Evolutionary conservation across 1,140 invertebrate species (phyloP), one percentile per base, ranked within the genome.

Genomic region (Orussus abietinus): DNA sequence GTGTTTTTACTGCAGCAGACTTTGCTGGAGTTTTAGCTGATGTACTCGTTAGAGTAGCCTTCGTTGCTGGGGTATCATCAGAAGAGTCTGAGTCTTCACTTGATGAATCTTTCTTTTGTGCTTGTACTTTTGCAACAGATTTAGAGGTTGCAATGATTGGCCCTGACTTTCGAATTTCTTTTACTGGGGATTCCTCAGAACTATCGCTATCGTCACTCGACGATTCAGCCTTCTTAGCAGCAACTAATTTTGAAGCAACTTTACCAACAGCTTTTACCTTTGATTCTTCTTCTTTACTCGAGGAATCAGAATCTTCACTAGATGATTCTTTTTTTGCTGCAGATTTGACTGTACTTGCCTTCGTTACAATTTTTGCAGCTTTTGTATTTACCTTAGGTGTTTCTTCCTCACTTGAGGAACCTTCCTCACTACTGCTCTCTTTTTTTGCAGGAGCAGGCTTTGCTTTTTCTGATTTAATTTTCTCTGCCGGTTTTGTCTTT

Each of bases 401-500:
- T 3, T 64, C 49, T 46, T 62, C 50, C 36, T 70, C 66, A 3
- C 65, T 66, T 10, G 51, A 61, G 4, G 55, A 61, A 4, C 40
- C 51, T 37, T 75, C 72, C 10, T 73, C 63, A 22, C 56, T 55
- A 11, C 51, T 55, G 3, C 62, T 61, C 33, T 59, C 55, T 28
- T 51, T 34, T 37, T 60, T 55, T 1, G 38, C 33, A 15, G 45
- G 10, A n/a, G 43, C 26, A n/a, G 38, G 18, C 11, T 45, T 41
- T 30, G 21, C 14, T 12, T 18, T 18, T 37, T 26, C 41, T 41
- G 33, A 12, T 36, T 31, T 11, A 30, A 43, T 48, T 32, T 57
- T 57, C 5, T 40, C 31, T 11, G 46, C 45, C 28, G 41, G 49
- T 21, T 34, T 42, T 7, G 43, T 57, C 52, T 21, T 53, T 41